Base-by-base conservation (phyloP, 2,888 invertebrate species). In the Lepidocyrtoides sp. region DNA sequence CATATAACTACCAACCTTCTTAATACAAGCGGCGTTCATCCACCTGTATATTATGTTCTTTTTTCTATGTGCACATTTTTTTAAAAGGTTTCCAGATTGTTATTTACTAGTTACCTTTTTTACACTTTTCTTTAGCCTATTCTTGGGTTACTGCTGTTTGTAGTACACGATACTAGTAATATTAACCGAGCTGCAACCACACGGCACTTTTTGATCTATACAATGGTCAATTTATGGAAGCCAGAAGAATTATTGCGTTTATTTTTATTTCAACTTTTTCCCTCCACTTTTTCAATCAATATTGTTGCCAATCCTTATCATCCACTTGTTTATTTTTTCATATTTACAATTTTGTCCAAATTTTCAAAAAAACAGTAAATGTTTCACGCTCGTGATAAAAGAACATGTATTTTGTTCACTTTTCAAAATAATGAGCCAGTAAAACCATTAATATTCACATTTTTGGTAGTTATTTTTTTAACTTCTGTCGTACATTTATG, bases 251-350 rank as follows among this genome's bases (percentile, higher is more conserved):
- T 41, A 72, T 32, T 69, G 83, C 83, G 66, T 48, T 83, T 57
- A 14, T 60, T 41, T 82, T 41, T 44, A 8, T 54, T 57, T 57
- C n/a, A n/a, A n/a, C n/a, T n/a, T n/a, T n/a, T n/a, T n/a, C n/a
- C n/a, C n/a, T n/a, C n/a, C n/a, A 7, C 4, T 41, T 72, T 72
- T 41, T 66, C 83, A 83, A 83, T 83, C 83, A 44, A 83, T 83
- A 66, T 41, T 82, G 54, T 66, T 29, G 29, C 44, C 51, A 44
- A 66, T 41, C 36, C 72, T 17, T 72, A 20, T n/a, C 72, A 72
- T 41, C 41, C 20, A 20, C 1, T 36, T 3, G 8, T 41, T 36
- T 41, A 32, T 72, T 41, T 41, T 10, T 72, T 72, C 12, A n/a
- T 20, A 12, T 72, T 41, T 72, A 2, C 20, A n/a, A 14, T 63